Base-by-base conservation (phyloP, 2,888 invertebrate species). In the Lagria hirta region DNA sequence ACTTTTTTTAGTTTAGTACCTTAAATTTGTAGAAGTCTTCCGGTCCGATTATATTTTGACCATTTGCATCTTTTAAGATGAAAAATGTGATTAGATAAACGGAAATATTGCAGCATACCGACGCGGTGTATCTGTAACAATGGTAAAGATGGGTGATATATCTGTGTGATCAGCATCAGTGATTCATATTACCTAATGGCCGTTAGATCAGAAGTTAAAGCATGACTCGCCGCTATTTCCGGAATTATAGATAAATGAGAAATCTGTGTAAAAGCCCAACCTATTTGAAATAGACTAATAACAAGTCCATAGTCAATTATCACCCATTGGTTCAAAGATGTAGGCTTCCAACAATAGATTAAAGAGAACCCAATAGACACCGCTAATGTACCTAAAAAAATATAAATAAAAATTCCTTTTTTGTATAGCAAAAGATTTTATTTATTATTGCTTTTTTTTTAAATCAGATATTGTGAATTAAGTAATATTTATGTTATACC, bases 251-350 rank as follows among this genome's bases (percentile, higher is more conserved):
- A 84, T 38, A 96, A 77, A 72, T 96, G 96, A 1, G 93, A 88
- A 58, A 96, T 93, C 75, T 96, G 95, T 1, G 89, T 89, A 4
- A 88, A 77, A 0, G 96, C 94, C 95, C 95, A 96, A 6, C 95
- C 95, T 54, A 89, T 85, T 74, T 96, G 95, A 71, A 93, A 92
- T 54, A 92, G 73, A 5, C 79, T 70, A 52, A 90, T 86, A 43
- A 79, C 73, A 17, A 73, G 58, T 1, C 75, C 73, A 55, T 81
- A 81, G 66, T 80, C 80, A 2, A 77, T 55, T 0, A 80, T 73
- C 66, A 76, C 73, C 76, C 76, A 76, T 2, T 63, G 64, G 6
- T 66, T 65, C 20, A 60, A 48, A 37, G 58, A 57, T 30, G 66
- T 78, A 61, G 83, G 78, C 62, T 86, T 87, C 43, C 80, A 70